Conservation (phyloP, 2,113 vertebrate genomes). For the Eulemur macaco region DNA sequence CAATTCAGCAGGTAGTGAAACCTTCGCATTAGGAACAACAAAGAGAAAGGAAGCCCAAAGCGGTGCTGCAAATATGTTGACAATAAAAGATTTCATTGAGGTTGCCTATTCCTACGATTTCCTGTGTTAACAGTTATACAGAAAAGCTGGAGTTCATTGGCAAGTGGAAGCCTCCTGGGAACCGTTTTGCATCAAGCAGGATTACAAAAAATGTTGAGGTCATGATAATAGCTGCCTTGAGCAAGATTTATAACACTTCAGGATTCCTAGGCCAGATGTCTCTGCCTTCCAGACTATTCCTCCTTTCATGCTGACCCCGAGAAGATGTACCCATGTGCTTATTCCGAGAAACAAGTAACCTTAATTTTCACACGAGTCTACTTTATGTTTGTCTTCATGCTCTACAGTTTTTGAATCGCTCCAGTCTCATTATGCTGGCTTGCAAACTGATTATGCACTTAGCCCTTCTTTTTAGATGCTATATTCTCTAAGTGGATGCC, state of each 20-base stretch:
- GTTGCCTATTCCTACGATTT: not conserved
- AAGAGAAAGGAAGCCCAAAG: not conserved
- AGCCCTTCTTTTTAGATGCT: not conserved
- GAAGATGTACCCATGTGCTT: not conserved
- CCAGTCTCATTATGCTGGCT: not conserved
- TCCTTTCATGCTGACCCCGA: not conserved
- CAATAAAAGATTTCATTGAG: not conserved
- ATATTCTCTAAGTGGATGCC: not conserved
- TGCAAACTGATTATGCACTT: not conserved
- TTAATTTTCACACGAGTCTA: not conserved
- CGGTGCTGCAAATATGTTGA: not conserved
- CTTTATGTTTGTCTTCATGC: not conserved
- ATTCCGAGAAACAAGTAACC: not conserved
- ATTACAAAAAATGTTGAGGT: constrained; percentile 31
- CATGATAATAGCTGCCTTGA: not conserved
- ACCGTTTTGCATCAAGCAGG: constrained; percentile 8
- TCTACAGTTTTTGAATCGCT: not conserved
- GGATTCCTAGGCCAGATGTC: not conserved
- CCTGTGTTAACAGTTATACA: not conserved
- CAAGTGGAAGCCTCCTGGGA: not conserved
- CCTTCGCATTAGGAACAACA: not conserved
- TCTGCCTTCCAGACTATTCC: not conserved
- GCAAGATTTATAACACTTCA: not conserved
- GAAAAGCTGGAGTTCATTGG: constrained; percentile 3
- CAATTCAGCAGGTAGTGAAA: not conserved